Evolutionary conservation across 2,888 invertebrate species (phyloP).

Genomic region (Subacronicta megacephala): DNA sequence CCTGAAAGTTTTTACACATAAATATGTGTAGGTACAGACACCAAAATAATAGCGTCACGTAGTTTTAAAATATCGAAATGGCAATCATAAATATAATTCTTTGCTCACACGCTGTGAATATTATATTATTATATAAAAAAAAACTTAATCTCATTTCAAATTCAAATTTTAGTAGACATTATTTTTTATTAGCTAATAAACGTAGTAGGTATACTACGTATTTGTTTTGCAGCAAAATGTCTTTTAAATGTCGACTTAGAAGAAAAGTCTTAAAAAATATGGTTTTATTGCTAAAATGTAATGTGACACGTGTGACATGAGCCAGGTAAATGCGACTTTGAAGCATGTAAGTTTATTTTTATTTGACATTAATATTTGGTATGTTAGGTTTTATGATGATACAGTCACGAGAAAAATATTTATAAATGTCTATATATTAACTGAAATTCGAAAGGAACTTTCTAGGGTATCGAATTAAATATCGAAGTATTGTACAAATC

Average conservation of each 20-base stretch:
- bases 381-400: no score
- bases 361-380: no score
- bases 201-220: constrained; percentile 23
- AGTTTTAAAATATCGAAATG: constrained; percentile 43
- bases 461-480: no score
- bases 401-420: no score
- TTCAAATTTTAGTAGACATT: constrained; percentile 10
- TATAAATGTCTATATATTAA: no score
- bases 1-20: constrained; percentile 16
- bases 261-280: neutral
- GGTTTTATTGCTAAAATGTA: no score
- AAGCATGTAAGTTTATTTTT: no score
- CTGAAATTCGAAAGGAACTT: no score
- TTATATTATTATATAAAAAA: constrained; percentile 21
- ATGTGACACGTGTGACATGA: neutral
- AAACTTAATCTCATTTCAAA: constrained; percentile 27
- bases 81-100: constrained; percentile 37
- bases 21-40: constrained; percentile 15
- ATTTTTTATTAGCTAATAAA: constrained; percentile 46
- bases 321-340: neutral
- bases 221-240: constrained; percentile 29
- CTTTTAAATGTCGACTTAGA: constrained; percentile 22
- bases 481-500: no score
- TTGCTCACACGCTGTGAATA: constrained; percentile 30
- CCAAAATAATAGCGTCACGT: constrained; percentile 37